Base-by-base conservation (phyloP, 2,113 vertebrate species). In the Chaenocephalus aceratus region DNA sequence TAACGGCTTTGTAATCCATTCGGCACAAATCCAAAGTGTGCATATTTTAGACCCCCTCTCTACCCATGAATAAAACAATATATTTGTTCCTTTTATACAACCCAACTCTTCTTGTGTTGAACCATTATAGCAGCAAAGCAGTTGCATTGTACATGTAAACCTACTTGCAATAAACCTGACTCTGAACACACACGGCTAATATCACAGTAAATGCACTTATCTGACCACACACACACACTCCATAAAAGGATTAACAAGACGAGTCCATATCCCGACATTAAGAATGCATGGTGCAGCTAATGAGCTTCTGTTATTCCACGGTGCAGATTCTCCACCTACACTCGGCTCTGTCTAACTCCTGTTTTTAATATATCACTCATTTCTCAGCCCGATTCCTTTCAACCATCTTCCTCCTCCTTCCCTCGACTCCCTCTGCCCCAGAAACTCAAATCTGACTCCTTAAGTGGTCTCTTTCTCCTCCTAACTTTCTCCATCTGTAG, bases 371-470 rank as follows among this genome's bases (percentile, higher is more conserved):
- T 61, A 74, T 60, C 63, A 70, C n/a, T 79, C 76, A 78, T 77
- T 81, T 41, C 84, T 63, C 61, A 64, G 51, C 12, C 48, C 57
- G 15, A 67, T 73, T 68, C 51, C 82, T 83, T 85, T 77, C 65
- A 86, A 82, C 67, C 65, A 21, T 79, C 73, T 44, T 64, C 61
- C 48, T 36, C 10, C 36, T 56, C 36, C 23, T 53, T 58, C 52
- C 57, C 76, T 70, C 6, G 2, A 56, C 68, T 77, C 46, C 4
- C 51, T 84, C 75, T 93, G 86, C 59, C 87, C 84, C 66, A 88
- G 87, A 93, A 89, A 88, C 83, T 71, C 52, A 67, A 26, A 80
- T 86, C 76, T 80, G 51, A 13, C 80, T 84, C 78, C 74, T 46
- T 74, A 72, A 76, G 82, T 75, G 82, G 70, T 85, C 78, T 81